Percentiles rank a stretch among this genome's conserved stretches.
These are phyloP conservation scores for Phortica magna DNA, from an alignment of 2,888 invertebrate species.

Conservation along the genomic window DNA sequence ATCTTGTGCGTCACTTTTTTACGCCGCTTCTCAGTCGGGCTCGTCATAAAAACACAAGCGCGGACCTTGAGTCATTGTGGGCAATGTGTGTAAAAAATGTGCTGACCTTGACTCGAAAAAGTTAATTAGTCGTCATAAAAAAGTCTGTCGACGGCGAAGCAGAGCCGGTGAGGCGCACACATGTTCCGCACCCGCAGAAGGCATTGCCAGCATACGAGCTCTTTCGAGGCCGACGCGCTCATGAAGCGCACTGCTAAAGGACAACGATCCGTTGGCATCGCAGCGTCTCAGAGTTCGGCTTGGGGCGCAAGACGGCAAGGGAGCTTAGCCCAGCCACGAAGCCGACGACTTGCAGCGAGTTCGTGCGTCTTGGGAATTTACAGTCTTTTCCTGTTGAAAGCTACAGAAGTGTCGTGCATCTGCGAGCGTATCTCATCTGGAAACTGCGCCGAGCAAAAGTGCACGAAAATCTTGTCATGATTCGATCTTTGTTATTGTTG, in stretches of 20 bases:
- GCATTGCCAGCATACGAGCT: neutral
- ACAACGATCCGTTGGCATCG: neutral
- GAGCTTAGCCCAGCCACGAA: neutral
- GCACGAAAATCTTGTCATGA: constrained; percentile 77
- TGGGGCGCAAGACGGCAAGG: constrained; percentile 9
- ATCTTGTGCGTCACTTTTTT: neutral
- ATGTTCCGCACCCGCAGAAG: neutral
- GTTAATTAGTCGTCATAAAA: constrained; percentile 61
- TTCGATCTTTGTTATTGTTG: constrained; percentile 69
- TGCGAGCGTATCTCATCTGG: constrained; percentile 68
- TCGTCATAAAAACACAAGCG: constrained; percentile 35
- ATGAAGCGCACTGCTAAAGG: neutral
- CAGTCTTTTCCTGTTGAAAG: constrained; percentile 67
- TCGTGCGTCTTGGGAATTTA: constrained; percentile 72
- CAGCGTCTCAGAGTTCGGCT: no score
- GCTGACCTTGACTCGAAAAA: constrained; percentile 60
- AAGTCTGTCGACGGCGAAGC: constrained; percentile 38
- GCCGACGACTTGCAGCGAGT: constrained; percentile 37
- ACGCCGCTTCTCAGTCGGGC: constrained; percentile 11
- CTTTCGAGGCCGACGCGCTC: neutral
- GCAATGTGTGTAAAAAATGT: neutral
- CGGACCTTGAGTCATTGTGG: constrained; percentile 10
- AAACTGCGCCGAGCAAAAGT: constrained; percentile 47
- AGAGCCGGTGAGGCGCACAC: neutral
- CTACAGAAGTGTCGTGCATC: constrained; percentile 70